Evolutionary conservation across 2,113 vertebrate species (phyloP).

Genomic region (Cacatua alba): DNA sequence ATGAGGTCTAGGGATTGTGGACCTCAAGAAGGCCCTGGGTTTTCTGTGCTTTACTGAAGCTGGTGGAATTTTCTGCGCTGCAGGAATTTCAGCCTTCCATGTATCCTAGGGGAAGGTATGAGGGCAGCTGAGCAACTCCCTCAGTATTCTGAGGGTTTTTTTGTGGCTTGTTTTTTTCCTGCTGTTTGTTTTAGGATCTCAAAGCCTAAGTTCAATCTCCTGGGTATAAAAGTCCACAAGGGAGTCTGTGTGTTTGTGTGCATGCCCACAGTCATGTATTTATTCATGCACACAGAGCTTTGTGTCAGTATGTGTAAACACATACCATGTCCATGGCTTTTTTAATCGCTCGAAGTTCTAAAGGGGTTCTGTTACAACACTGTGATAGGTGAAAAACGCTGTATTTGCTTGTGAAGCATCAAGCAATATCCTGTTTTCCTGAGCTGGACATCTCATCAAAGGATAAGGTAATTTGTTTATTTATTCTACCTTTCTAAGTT

Average conservation of each 20-base stretch:
- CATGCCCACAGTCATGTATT: background rate
- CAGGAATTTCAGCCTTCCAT: rapidly evolving
- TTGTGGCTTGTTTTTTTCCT: background rate
- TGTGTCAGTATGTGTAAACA: background rate
- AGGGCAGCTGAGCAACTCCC: background rate
- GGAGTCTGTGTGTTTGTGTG: background rate
- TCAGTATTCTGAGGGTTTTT: background rate
- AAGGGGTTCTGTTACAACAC: background rate
- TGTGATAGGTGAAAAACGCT: background rate
- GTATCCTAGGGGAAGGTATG: background rate
- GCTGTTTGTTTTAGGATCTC: background rate
- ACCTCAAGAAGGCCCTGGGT: rapidly evolving
- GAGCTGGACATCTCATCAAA: background rate
- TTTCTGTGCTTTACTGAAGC: background rate
- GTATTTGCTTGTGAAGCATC: background rate
- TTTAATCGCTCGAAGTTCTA: background rate
- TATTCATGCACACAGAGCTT: rapidly evolving
- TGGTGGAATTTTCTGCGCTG: background rate
- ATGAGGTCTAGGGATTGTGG: background rate
- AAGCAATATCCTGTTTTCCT: background rate
- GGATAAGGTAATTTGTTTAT: background rate
- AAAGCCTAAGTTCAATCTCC: background rate
- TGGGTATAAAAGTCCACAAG: background rate
- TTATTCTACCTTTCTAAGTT: background rate
- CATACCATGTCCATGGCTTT: rapidly evolving